These are phyloP conservation scores for Ormyrus labotus DNA, from an alignment of 2,888 invertebrate genomes.

Conservation along the genomic window DNA sequence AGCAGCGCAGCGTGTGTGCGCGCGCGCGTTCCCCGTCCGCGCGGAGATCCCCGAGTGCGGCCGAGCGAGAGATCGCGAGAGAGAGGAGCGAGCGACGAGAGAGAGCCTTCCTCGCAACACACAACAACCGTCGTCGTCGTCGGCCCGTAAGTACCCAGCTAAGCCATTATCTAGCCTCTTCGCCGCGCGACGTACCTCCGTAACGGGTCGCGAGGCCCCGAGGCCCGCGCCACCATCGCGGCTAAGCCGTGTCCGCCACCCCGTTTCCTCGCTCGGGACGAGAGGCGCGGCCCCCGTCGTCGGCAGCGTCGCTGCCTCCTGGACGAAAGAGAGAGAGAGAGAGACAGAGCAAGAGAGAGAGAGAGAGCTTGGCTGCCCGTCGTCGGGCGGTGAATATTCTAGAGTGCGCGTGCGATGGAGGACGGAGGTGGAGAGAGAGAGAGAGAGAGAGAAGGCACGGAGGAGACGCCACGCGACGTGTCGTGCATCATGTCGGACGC, in stretches of 20 bases:
- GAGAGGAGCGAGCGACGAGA: conserved; percentile 22
- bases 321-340: neutral
- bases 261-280: no score
- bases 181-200: neutral
- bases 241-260: neutral
- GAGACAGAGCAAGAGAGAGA: neutral
- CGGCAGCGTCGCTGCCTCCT: no score
- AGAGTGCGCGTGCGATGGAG: no score
- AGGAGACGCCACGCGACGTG: conserved; percentile 36
- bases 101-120: conserved; percentile 45
- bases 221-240: neutral
- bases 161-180: neutral
- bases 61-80: conserved; percentile 75
- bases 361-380: neutral
- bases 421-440: no score
- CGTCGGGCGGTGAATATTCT: neutral
- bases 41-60: conserved; percentile 73
- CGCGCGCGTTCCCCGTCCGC: conserved; percentile 54
- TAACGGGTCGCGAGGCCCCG: neutral
- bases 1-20: conserved; percentile 31
- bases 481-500: conserved; percentile 37
- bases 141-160: conserved; percentile 41
- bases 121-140: conserved; percentile 45
- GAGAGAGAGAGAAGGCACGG: neutral
- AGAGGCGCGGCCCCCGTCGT: no score